Percentiles rank a stretch among this genome's conserved stretches.
Conservation (phyloP, 2,113 vertebrate species). For the Corydoras maculifer region DNA sequence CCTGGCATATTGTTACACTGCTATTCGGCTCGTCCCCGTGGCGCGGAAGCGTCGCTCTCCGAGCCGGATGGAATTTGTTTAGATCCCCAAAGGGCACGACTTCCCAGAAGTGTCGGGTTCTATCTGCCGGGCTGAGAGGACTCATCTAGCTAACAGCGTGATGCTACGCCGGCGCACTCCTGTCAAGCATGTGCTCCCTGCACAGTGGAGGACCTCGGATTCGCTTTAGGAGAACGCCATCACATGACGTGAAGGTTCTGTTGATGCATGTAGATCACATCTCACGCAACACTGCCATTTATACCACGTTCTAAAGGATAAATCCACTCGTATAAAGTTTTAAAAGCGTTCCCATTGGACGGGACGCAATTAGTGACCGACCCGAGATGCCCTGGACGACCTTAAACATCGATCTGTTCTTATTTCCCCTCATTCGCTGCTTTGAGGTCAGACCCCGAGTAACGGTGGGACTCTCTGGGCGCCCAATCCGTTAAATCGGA, state of each 20-base stretch:
- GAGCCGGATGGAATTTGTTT: constrained; percentile 57
- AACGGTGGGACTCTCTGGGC: neutral
- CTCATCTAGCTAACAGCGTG: constrained; percentile 19
- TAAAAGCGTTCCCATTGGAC: neutral
- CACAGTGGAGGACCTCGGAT: constrained; percentile 6
- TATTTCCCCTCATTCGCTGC: constrained; percentile 21
- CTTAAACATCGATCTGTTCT: constrained; percentile 15
- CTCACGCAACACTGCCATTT: too few relatives aligned
- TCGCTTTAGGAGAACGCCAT: neutral
- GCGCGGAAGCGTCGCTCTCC: constrained; percentile 42
- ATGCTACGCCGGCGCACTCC: constrained; percentile 7
- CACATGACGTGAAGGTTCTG: too few relatives aligned
- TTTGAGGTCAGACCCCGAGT: constrained; percentile 26
- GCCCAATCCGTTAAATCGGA: constrained; percentile 32
- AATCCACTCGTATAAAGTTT: neutral
- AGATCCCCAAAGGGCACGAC: constrained; percentile 41
- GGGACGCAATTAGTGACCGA: too few relatives aligned
- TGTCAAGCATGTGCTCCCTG: constrained; percentile 1
- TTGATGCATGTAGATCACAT: too few relatives aligned
- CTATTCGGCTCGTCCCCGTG: constrained; percentile 51
- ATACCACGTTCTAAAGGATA: neutral
- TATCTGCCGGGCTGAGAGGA: constrained; percentile 44
- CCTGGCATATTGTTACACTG: constrained; percentile 31
- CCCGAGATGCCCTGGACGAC: neutral
- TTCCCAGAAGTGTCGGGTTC: constrained; percentile 48